A percentile compares a stretch with the other conserved stretches of the same genome.
Evolutionary conservation across 2,888 invertebrate genomes (phyloP).

Genomic region (Protodeltote pygarga): DNA sequence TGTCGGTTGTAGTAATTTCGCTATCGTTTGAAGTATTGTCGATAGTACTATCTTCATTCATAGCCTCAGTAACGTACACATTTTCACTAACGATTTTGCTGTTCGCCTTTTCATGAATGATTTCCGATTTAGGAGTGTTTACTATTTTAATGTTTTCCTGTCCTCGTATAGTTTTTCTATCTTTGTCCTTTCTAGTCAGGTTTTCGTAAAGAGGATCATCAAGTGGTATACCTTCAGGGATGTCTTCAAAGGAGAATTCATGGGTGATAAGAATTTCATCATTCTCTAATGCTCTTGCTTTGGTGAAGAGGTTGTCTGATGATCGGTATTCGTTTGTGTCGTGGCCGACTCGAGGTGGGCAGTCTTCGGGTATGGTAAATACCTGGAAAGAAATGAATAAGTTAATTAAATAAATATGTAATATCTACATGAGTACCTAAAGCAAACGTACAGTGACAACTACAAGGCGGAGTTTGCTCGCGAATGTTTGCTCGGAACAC

Average conservation of each 20-base stretch:
- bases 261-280: constrained; percentile 72
- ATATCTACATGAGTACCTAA: too few relatives aligned
- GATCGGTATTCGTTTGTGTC: constrained; percentile 61
- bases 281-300: constrained; percentile 67
- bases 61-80: neutral
- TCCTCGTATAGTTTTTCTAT: too few relatives aligned
- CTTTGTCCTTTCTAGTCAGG: constrained; percentile 52
- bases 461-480: too few relatives aligned
- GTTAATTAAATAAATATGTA: neutral
- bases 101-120: too few relatives aligned
- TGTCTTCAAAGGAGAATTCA: constrained; percentile 75
- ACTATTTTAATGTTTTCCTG: too few relatives aligned
- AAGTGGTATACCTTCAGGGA: constrained; percentile 76
- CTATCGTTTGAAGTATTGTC: neutral
- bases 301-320: constrained; percentile 72
- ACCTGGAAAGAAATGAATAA: constrained; percentile 57
- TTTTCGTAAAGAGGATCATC: constrained; percentile 78
- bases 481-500: too few relatives aligned
- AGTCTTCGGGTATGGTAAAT: constrained; percentile 80
- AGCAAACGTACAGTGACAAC: too few relatives aligned
- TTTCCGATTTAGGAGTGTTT: too few relatives aligned
- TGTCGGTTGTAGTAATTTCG: neutral
- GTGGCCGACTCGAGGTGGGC: constrained; percentile 67
- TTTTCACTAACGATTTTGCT: constrained; percentile 21
- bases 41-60: neutral